These are phyloP conservation scores for Champsocephalus esox DNA, from an alignment of 2,797 vertebrate genomes.

Conservation along the genomic window DNA sequence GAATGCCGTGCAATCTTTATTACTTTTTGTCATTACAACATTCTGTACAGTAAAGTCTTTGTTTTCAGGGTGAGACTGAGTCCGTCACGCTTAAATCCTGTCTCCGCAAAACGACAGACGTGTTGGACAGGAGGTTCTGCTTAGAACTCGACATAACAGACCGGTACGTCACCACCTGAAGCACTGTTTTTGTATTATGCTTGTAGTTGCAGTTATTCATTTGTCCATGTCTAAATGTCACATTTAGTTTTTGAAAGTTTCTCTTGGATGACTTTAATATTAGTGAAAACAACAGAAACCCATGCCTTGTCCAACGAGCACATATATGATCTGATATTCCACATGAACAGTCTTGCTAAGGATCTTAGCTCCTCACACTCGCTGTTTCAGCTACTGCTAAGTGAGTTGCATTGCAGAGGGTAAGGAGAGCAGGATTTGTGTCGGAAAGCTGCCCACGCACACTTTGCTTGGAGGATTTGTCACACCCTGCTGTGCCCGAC, in stretches of 20 bases:
- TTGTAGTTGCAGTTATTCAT: not conserved
- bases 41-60: conserved; percentile 1
- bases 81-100: conserved; percentile 91
- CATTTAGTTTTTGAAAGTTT: not conserved
- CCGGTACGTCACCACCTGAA: conserved; percentile 82
- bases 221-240: conserved; percentile 4
- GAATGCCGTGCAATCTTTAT: not conserved
- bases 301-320: not conserved
- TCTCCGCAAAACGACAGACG: conserved; percentile 90
- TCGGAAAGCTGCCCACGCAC: conserved; percentile 28
- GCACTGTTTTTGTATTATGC: conserved; percentile 3
- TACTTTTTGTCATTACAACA: not conserved
- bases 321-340: conserved; percentile 9
- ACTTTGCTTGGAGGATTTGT: conserved; percentile 43
- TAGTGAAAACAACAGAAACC: no score
- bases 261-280: not conserved
- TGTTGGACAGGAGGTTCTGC: conserved; percentile 94
- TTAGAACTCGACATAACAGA: conserved; percentile 95
- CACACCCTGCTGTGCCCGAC: conserved; percentile 41
- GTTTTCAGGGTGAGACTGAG: conserved; percentile 91
- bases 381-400: conserved; percentile 12
- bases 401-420: conserved; percentile 24
- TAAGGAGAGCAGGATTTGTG: conserved; percentile 31
- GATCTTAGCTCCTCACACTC: not conserved
- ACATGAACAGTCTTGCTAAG: conserved; percentile 6